These are phyloP conservation scores for Acrossocheilus wenchowensis DNA, from an alignment of 2,797 vertebrate species.

Conservation along the genomic window DNA sequence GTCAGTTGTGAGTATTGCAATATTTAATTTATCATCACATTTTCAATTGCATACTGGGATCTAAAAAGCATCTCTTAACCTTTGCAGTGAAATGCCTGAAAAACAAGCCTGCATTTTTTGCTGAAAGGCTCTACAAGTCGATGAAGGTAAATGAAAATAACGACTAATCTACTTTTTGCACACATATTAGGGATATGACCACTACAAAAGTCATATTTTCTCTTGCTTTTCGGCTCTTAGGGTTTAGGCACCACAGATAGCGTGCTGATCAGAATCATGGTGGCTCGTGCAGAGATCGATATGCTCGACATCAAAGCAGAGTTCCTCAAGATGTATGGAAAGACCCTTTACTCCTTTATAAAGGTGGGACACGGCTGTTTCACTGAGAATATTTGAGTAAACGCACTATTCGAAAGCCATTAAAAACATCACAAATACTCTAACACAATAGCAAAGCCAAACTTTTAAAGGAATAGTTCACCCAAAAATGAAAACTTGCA, in stretches of 20 bases:
- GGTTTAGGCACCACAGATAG: slow-evolving; percentile 92
- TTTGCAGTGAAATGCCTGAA: slow-evolving; percentile 87
- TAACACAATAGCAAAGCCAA: background rate
- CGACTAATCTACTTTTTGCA: background rate
- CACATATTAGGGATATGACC: too few relatives aligned
- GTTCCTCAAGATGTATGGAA: slow-evolving; percentile 90
- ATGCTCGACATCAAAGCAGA: slow-evolving; percentile 91
- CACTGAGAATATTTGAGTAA: background rate
- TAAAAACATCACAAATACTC: background rate
- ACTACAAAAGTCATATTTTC: background rate
- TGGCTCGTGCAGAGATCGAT: slow-evolving; percentile 90
- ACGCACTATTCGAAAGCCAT: background rate
- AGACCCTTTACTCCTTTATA: slow-evolving; percentile 95
- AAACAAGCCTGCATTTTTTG: slow-evolving; percentile 89
- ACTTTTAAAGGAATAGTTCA: background rate
- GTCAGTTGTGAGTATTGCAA: slow-evolving; percentile 71
- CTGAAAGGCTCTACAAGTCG: slow-evolving; percentile 92
- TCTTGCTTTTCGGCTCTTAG: slow-evolving; percentile 66
- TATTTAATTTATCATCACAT: background rate
- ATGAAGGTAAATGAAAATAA: slow-evolving; percentile 89
- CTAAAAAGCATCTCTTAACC: slow-evolving; percentile 31
- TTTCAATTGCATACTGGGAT: background rate
- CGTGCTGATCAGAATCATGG: slow-evolving; percentile 93
- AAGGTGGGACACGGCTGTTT: slow-evolving; percentile 81
- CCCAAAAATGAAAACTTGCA: background rate